A percentile compares a stretch with the other conserved stretches of the same genome.
Evolutionary conservation across 2,888 invertebrate genomes (phyloP).

Genomic region (Stegophylla sp.): DNA sequence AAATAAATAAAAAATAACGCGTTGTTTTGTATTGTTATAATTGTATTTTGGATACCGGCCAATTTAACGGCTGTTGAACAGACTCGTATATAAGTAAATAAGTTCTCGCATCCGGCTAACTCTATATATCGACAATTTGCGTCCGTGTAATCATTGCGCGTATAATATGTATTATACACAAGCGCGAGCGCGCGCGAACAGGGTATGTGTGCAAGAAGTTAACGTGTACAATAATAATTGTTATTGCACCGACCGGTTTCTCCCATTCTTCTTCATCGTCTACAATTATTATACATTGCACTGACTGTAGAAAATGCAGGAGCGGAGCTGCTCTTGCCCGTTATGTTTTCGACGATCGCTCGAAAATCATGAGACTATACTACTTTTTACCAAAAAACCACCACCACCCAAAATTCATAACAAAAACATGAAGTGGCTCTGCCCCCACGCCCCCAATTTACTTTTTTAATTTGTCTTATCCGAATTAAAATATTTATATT

Average conservation of each 20-base stretch:
- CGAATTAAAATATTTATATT: too few relatives aligned
- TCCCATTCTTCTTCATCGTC: background rate
- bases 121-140: constrained; percentile 44
- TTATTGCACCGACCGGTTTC: constrained; percentile 3
- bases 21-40: constrained; percentile 43
- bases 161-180: too few relatives aligned
- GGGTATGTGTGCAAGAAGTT: background rate
- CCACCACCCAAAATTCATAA: too few relatives aligned
- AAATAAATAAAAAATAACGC: constrained; percentile 2
- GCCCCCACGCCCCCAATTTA: too few relatives aligned
- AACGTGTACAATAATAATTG: background rate
- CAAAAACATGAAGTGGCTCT: too few relatives aligned
- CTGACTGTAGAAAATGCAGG: too few relatives aligned
- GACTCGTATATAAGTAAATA: constrained; percentile 24
- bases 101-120: constrained; percentile 38
- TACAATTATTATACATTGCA: too few relatives aligned
- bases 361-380: too few relatives aligned
- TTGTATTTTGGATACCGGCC: constrained; percentile 50
- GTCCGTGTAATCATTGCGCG: constrained; percentile 26
- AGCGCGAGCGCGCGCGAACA: background rate
- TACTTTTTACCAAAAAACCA: too few relatives aligned
- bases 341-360: background rate
- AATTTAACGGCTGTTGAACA: constrained; percentile 51
- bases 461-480: too few relatives aligned
- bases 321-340: background rate